These are phyloP conservation scores for Huso huso DNA, from an alignment of 2,797 vertebrate genomes.

Conservation along the genomic window DNA sequence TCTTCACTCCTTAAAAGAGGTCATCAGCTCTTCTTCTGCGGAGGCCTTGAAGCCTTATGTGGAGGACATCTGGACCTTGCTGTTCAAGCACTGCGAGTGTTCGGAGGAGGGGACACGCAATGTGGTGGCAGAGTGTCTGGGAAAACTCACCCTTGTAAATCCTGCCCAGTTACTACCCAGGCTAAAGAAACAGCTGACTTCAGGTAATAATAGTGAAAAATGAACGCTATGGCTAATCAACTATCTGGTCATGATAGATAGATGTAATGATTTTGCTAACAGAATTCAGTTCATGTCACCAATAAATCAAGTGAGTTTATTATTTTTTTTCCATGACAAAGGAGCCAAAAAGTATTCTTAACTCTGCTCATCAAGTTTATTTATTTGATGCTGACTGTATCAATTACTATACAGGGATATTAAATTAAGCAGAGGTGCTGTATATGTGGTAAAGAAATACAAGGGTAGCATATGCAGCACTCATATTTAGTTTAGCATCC, in stretches of 20 bases:
- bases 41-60: slow-evolving; percentile 66
- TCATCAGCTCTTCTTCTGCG: slow-evolving; percentile 68
- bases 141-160: slow-evolving; percentile 75
- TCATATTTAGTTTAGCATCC: no score
- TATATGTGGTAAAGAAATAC: no score
- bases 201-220: slow-evolving; percentile 54
- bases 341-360: not conserved
- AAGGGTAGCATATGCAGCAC: no score
- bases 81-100: slow-evolving; percentile 79
- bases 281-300: no score
- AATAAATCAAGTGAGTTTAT: no score
- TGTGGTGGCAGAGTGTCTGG: slow-evolving; percentile 86
- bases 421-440: no score
- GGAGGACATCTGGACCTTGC: slow-evolving; percentile 83
- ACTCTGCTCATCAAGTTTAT: not conserved
- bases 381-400: no score
- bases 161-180: slow-evolving; percentile 71
- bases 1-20: slow-evolving; percentile 83
- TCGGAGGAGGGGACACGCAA: slow-evolving; percentile 82
- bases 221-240: not conserved
- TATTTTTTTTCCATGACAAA: no score
- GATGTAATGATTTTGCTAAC: no score
- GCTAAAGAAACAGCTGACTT: slow-evolving; percentile 71
- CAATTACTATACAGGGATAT: no score
- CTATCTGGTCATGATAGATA: not conserved